Evolutionary conservation across 2,888 invertebrate genomes (phyloP).

Genomic region (Colostygia pectinataria): DNA sequence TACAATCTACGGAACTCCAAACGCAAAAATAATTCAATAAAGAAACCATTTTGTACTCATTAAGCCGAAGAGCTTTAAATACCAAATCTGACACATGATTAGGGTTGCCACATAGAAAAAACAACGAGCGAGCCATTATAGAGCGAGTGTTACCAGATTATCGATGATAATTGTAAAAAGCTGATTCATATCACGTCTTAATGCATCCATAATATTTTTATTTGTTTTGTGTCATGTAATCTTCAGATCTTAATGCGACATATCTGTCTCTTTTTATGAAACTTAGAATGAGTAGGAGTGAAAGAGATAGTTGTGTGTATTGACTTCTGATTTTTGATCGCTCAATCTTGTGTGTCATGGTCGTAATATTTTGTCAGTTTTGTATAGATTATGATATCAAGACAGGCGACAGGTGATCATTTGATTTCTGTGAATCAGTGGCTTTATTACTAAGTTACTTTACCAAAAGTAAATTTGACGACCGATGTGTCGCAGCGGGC

Average conservation of each 20-base stretch:
- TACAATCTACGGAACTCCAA: slow-evolving; percentile 38
- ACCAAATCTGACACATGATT: slow-evolving; percentile 81
- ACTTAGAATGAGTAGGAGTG: slow-evolving; percentile 31
- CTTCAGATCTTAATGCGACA: slow-evolving; percentile 67
- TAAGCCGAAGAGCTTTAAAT: slow-evolving; percentile 61
- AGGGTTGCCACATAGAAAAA: slow-evolving; percentile 77
- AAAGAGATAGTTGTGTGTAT: slow-evolving; percentile 55
- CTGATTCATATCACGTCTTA: slow-evolving; percentile 73
- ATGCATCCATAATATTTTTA: slow-evolving; percentile 77
- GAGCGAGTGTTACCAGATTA: slow-evolving; percentile 80
- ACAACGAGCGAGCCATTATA: slow-evolving; percentile 73
- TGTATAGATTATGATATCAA: slow-evolving; percentile 61
- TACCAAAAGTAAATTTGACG: too few relatives aligned
- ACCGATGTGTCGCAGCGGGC: too few relatives aligned
- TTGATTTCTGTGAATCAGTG: slow-evolving; percentile 40
- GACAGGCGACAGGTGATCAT: slow-evolving; percentile 56
- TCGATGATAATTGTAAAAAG: slow-evolving; percentile 77
- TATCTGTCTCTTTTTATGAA: slow-evolving; percentile 48
- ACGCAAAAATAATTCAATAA: slow-evolving; percentile 61
- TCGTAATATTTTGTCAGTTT: slow-evolving; percentile 61
- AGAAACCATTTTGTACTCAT: slow-evolving; percentile 67
- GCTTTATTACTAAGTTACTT: too few relatives aligned
- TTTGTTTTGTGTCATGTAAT: slow-evolving; percentile 73
- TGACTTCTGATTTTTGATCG: slow-evolving; percentile 73
- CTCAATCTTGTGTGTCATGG: slow-evolving; percentile 59